Evolutionary conservation across 2,797 vertebrate genomes (phyloP).

Genomic region (Potorous gilbertii): DNA sequence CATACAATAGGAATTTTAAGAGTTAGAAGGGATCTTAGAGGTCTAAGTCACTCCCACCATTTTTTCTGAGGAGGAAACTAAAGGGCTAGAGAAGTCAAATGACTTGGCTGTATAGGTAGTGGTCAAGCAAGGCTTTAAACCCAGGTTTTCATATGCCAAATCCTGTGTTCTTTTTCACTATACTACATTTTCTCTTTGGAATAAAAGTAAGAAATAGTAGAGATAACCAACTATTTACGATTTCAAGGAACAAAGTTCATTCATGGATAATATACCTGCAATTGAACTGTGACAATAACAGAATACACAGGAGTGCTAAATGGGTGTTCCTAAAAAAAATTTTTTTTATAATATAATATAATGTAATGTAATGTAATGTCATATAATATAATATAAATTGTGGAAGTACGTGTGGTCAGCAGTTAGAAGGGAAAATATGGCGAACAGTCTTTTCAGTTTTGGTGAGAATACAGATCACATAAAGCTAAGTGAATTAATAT

Average conservation of each 20-base stretch:
- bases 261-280: too few species aligned
- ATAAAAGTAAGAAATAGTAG: not conserved
- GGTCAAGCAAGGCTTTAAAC: not conserved
- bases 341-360: not conserved
- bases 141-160: not conserved
- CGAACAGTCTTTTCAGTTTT: not conserved
- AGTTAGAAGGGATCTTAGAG: not conserved
- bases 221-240: not conserved
- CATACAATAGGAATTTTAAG: not conserved
- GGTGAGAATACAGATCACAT: constrained; percentile 23
- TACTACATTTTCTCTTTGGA: not conserved
- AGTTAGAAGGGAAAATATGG: constrained; percentile 36
- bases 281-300: not conserved
- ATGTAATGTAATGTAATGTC: too few species aligned
- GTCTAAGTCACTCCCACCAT: not conserved
- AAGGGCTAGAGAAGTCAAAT: not conserved
- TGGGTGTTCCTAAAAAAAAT: not conserved
- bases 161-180: not conserved
- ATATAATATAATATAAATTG: too few species aligned
- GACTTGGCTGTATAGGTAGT: not conserved
- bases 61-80: not conserved
- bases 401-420: not conserved
- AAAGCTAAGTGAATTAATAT: not conserved
- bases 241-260: not conserved
- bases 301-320: not conserved